Evolutionary conservation across 2,113 vertebrate genomes (phyloP), one percentile per base, ranked within the genome.

Genomic region (Condylura cristata): DNA sequence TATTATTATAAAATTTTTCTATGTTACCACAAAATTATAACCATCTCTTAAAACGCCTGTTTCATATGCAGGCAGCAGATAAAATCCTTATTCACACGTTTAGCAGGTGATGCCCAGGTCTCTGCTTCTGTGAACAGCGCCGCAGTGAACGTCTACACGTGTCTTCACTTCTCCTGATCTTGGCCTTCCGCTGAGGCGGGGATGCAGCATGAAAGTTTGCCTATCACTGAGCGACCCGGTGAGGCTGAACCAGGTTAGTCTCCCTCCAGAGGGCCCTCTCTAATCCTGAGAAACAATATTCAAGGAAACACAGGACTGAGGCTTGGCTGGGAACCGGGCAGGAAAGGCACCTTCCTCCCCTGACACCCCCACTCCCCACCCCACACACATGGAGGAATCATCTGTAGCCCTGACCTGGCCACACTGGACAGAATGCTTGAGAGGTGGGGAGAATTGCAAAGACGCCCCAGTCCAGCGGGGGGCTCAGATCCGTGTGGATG

Each of bases 351-450:
- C 12, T 32, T 60, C 32, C 86, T 24, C 37, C 16, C 17, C 7
- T 6, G 46, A 24, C 5, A 28, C 32, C 2, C 3, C 14, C 34
- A 46, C 20, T 34, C 7, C 30, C 65, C 7, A 22, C 65, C 79
- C 26, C 30, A 10, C 11, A 37, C 0, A 2, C 28, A 16, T 14
- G 66, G 11, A 17, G 58, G 26, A 24, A 28, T 12, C 34, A n/a
- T 6, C 2, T n/a, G 51, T 20, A 34, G 60, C 28, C 60, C 58
- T 44, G 58, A 30, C 71, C 60, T 8, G 20, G 30, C 28, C 66
- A 4, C 8, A 2, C 2, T 6, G 2, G 24, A 39, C 4, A 30
- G 58, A 65, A 28, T n/a, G 32, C 75, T 18, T n/a, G 1, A 5
- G 41, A 60, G 11, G 8, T 3, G 28, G 34, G 6, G 8, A 48